Evolutionary conservation across 2,888 invertebrate genomes (phyloP), one percentile per base, ranked within the genome.

Genomic region (Dryadula phaetusa): DNA sequence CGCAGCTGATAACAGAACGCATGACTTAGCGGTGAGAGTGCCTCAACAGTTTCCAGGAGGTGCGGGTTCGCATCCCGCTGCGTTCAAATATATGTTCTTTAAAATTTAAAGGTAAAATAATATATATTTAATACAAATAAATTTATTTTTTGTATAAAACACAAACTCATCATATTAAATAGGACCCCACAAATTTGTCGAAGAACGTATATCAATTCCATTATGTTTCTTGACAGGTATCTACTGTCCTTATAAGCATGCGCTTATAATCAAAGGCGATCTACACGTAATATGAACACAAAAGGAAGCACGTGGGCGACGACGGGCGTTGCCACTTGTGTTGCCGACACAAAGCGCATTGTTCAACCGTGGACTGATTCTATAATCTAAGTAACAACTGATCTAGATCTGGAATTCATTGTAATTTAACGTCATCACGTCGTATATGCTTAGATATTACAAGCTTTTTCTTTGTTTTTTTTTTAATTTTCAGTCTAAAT

Each of bases 241-340:
- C n/a, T n/a, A 18, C 18, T 3, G n/a, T 22, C 56, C 37, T 40
- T 56, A 40, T 16, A 56, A 40, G 56, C n/a, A 8, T n/a, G 10
- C 14, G 8, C 18, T 6, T n/a, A 16, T 58, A 8, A 42, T 42
- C 42, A 16, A n/a, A 28, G 37, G 37, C 40, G 46, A 58, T 49
- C 32, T 42, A 47, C 42, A 47, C 58, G 52, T 28, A n/a, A 25
- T 20, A 64, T 28, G n/a, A 22, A 32, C 69, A 70, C 49, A 64
- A 69, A 65, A 71, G 70, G 67, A 67, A 67, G 42, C 20, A 8
- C 42, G 71, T 65, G 65, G 71, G 70, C 65, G 67, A 54, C 44
- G 20, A 32, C 44, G 44, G 44, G 62, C 53, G 34, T 61, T 14
- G 44, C 20, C 52, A 25, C 42, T 37, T 49, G 58, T 25, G 54